phyloP scores from a whole-genome alignment of 2,113 vertebrate genomes.

The Larimichthys crocea region DNA sequence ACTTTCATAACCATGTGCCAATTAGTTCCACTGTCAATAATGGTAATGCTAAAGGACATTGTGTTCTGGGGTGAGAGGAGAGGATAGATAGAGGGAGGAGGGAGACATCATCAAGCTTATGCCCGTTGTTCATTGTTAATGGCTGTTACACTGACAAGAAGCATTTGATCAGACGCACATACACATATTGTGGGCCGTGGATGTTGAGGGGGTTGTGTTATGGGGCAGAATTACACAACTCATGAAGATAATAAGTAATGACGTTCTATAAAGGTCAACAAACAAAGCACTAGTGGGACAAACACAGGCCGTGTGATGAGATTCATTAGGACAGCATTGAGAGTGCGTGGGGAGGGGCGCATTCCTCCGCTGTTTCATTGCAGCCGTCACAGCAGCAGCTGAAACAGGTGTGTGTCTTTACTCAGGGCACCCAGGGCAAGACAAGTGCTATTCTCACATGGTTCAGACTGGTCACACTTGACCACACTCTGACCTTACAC shows the following conservation, averaged over 20 bases:
- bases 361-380: slow-evolving; percentile 55
- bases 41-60: slow-evolving; percentile 73
- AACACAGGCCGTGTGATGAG: slow-evolving; percentile 67
- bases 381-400: slow-evolving; percentile 69
- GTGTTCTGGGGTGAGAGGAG: slow-evolving; percentile 62
- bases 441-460: slow-evolving; percentile 71
- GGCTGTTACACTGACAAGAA: slow-evolving; percentile 71
- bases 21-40: slow-evolving; percentile 81
- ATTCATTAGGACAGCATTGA: slow-evolving; percentile 72
- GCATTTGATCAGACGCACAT: slow-evolving; percentile 65
- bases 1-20: slow-evolving; percentile 75
- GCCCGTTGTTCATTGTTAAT: slow-evolving; percentile 71
- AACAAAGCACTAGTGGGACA: slow-evolving; percentile 69
- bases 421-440: slow-evolving; percentile 45
- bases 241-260: slow-evolving; percentile 74
- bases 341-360: slow-evolving; percentile 24
- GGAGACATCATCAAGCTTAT: slow-evolving; percentile 61
- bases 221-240: slow-evolving; percentile 59
- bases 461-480: slow-evolving; percentile 72
- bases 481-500: slow-evolving; percentile 67
- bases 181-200: slow-evolving; percentile 27
- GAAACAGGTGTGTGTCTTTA: slow-evolving; percentile 80
- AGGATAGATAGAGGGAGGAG: slow-evolving; percentile 42
- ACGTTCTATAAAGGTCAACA: slow-evolving; percentile 79
- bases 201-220: slow-evolving; percentile 45